These are phyloP conservation scores for Acanthurus leucopareius DNA, from an alignment of 2,797 vertebrate genomes.

Conservation along the genomic window DNA sequence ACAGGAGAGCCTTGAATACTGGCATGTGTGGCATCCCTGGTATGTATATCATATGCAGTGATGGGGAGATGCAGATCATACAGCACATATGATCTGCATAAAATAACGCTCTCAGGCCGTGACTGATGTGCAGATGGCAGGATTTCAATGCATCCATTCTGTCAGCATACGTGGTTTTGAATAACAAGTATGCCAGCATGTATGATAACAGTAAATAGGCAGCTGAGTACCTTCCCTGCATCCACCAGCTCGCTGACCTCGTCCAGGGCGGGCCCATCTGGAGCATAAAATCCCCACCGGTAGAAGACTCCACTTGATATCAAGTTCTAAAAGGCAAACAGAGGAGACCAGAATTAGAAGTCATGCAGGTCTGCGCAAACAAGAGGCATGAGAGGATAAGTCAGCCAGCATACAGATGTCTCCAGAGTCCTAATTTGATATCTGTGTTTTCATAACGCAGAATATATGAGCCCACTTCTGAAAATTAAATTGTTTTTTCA, in stretches of 20 bases:
- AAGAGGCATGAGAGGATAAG: not conserved
- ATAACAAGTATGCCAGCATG: slow-evolving; percentile 16
- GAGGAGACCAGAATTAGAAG: not conserved
- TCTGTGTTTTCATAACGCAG: not conserved
- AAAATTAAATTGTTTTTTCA: no score
- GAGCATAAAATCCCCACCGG: slow-evolving; percentile 92
- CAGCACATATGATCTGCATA: slow-evolving; percentile 16
- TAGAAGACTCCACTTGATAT: slow-evolving; percentile 92
- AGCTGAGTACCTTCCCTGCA: slow-evolving; percentile 85
- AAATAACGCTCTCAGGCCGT: slow-evolving; percentile 13
- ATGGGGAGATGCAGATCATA: not conserved
- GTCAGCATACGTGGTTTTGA: slow-evolving; percentile 23
- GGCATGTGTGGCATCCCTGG: slow-evolving; percentile 62
- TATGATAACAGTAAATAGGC: slow-evolving; percentile 31
- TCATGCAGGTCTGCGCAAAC: not conserved
- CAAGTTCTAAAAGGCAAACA: slow-evolving; percentile 83
- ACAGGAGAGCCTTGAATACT: slow-evolving; percentile 42
- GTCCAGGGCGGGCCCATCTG: slow-evolving; percentile 90
- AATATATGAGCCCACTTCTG: no score
- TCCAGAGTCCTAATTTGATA: not conserved
- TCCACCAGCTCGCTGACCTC: slow-evolving; percentile 89
- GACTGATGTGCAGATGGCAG: slow-evolving; percentile 47
- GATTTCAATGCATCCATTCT: slow-evolving; percentile 24
- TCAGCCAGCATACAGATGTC: not conserved
- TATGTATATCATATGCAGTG: slow-evolving; percentile 54